Evolutionary conservation across 35 echinoderm and acorn worm genomes (phyloP), one percentile per base, ranked within the genome.

Genomic region (Diadema setosum): DNA sequence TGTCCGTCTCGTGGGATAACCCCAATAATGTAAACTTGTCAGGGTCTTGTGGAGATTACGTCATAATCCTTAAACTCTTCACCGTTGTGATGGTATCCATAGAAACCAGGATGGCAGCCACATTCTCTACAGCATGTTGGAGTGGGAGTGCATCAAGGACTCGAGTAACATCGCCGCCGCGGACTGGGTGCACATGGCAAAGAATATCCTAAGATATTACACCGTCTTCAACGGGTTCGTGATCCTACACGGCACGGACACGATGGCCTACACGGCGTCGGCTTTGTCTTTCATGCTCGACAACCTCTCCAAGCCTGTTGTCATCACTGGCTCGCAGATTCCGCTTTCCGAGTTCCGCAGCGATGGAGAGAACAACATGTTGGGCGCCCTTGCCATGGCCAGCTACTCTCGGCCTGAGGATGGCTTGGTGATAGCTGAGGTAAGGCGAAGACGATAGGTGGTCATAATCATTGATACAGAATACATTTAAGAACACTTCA

Each of bases 241-340:
- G 8, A 92, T 99, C 37, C 82, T 99, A 39, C 96, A 94, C 26
- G 96, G 96, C 18, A 99, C 96, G 16, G 96, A 99, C 57, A 99
- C 96, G 3, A 99, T 99, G 96, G 92, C 93, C 0, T 99, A 99
- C 43, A 87, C 96, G 6, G 89, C 96, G 5, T 94, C 96, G 27
- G 93, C 93, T 6, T 83, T 99, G 0, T 99, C 96, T 3, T 99
- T 94, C 75, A 94, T 94, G 96, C 59, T 94, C 70, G 96, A 99
- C 58, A 99, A 99, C 76, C 89, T 99, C 20, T 89, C 89, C 1
- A 99, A 99, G 41, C 96, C 96, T 3, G 96, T 99, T 25, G 90
- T 99, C 18, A 55, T 99, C 17, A 99, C 96, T 0, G 96, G 96
- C 3, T 84, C 92, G 6, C 92, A 99, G 69, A 90, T 99, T 3